Conservation (phyloP, 2,797 vertebrate species). For the Lerista edwardsae region DNA sequence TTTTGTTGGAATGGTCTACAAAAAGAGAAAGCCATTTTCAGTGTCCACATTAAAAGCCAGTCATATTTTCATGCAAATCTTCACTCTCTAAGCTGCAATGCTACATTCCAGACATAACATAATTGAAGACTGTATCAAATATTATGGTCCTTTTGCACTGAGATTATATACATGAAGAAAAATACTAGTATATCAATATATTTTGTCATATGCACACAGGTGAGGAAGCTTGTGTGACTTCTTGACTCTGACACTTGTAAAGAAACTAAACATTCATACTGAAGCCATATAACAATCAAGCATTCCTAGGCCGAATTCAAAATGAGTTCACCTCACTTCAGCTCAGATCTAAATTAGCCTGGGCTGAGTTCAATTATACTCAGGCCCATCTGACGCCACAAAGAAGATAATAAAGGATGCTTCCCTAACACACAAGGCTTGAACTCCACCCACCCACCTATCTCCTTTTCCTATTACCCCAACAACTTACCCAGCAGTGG, state of each 20-base stretch:
- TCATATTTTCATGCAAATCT: constrained; percentile 16
- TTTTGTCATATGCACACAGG: not conserved
- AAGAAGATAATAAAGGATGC: not conserved
- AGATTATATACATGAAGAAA: not conserved
- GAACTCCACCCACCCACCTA: no score
- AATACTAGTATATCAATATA: not conserved
- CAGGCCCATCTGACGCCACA: not conserved
- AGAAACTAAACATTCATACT: not conserved
- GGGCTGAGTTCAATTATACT: not conserved
- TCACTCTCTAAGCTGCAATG: not conserved
- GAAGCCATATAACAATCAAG: not conserved
- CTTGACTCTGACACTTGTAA: not conserved
- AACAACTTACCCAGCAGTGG: not conserved
- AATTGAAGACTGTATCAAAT: not conserved
- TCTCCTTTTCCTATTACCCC: not conserved
- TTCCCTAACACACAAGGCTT: no score
- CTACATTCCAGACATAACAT: not conserved
- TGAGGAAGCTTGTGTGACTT: not conserved
- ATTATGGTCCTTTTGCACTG: not conserved
- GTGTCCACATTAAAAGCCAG: constrained; percentile 18
- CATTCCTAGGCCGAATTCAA: not conserved
- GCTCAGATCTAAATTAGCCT: not conserved
- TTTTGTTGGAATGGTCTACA: constrained; percentile 94
- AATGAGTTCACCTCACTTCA: not conserved
- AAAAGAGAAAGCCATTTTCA: constrained; percentile 61